Conservation (phyloP, 2,888 invertebrate genomes). For the Lagria hirta region DNA sequence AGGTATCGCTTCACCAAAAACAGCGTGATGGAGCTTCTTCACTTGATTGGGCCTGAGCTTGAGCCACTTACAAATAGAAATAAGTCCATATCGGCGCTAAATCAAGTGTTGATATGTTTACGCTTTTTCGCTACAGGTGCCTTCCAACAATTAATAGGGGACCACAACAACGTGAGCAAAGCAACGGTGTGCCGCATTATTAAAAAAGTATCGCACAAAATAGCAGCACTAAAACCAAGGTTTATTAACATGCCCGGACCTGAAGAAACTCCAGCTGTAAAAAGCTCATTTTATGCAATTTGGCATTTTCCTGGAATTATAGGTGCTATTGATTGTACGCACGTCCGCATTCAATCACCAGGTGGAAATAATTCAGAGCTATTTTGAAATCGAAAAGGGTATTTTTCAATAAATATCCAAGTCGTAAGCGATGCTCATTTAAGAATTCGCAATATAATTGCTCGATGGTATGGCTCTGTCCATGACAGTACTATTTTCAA, state of each 20-base stretch:
- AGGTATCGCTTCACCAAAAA: constrained; percentile 9
- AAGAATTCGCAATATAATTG: constrained; percentile 10
- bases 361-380: constrained; percentile 12
- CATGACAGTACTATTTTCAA: constrained; percentile 21
- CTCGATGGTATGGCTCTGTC: constrained; percentile 17
- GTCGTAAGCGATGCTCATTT: constrained; percentile 9
- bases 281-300: constrained; percentile 4
- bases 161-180: constrained; percentile 3
- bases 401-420: constrained; percentile 14
- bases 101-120: constrained; percentile 10
- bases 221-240: constrained; percentile 4
- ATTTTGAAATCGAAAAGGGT: constrained; percentile 16
- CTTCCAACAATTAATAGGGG: constrained; percentile 10
- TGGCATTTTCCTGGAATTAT: constrained; percentile 6
- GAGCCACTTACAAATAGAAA: constrained; percentile 10
- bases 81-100: constrained; percentile 5
- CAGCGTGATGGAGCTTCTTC: constrained; percentile 5
- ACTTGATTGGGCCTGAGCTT: not conserved
- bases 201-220: constrained; percentile 7
- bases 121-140: constrained; percentile 17
- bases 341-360: constrained; percentile 16
- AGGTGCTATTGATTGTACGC: constrained; percentile 17
- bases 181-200: constrained; percentile 9
- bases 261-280: constrained; percentile 2
- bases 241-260: constrained; percentile 14